These are phyloP conservation scores for Coenobita brevimanus DNA, from an alignment of 1,140 invertebrate species.

Conservation along the genomic window DNA sequence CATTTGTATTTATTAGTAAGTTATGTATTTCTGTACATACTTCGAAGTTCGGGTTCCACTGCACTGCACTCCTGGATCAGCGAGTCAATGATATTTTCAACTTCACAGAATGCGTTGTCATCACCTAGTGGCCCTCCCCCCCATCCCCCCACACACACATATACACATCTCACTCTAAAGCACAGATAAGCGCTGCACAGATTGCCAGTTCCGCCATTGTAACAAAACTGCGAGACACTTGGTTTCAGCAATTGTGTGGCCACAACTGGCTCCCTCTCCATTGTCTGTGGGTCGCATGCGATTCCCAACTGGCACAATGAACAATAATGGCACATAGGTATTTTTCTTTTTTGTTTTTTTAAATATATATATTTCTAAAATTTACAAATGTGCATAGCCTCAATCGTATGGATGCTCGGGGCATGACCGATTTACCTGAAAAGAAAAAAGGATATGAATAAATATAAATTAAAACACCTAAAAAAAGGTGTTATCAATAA, in stretches of 20 bases:
- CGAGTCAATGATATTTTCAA: background rate
- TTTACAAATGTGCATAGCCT: conserved; percentile 65
- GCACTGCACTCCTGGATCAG: no score
- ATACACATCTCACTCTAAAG: background rate
- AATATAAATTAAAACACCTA: no score
- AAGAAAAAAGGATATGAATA: background rate
- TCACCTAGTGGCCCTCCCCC: background rate
- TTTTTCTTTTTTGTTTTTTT: conserved; percentile 42
- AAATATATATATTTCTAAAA: conserved; percentile 25
- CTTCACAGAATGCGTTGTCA: background rate
- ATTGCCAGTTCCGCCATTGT: no score
- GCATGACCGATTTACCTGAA: conserved; percentile 87
- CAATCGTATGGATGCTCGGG: conserved; percentile 95
- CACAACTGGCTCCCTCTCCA: conserved; percentile 2
- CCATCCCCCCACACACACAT: background rate
- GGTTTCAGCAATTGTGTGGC: conserved; percentile 17
- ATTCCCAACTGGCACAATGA: conserved; percentile 57
- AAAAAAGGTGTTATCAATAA: no score
- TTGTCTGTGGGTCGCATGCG: background rate
- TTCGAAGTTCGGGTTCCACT: conserved; percentile 2
- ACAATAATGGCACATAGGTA: conserved; percentile 64
- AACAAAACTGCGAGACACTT: no score
- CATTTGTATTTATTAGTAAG: background rate
- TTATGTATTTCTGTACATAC: conserved; percentile 7
- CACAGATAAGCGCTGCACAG: no score